A percentile compares a stretch with the other conserved stretches of the same genome.
These are phyloP conservation scores for Tychaedon coryphoeus DNA, from an alignment of 2,113 vertebrate species.

Conservation along the genomic window DNA sequence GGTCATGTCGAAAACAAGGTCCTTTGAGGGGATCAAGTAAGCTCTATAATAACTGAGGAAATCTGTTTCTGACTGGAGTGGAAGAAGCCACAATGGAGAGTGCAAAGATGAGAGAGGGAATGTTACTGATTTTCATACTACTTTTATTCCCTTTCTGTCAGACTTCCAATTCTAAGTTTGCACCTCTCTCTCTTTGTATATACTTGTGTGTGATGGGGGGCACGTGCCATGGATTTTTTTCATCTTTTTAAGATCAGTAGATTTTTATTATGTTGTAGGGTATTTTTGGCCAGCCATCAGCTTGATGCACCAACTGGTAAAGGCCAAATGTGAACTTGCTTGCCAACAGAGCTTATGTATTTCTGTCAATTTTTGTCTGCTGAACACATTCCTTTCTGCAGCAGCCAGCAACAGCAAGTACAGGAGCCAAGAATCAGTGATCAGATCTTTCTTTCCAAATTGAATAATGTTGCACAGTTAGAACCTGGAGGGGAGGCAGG, in stretches of 20 bases:
- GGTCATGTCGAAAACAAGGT: not conserved
- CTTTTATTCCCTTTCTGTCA: not conserved
- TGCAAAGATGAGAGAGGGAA: not conserved
- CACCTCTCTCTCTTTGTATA: not conserved
- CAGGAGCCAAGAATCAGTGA: conserved; percentile 52
- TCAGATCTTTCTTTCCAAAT: conserved; percentile 35
- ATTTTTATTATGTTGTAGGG: not conserved
- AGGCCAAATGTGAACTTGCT: conserved; percentile 33
- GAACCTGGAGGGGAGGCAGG: not conserved
- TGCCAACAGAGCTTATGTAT: conserved; percentile 44
- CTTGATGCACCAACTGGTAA: conserved; percentile 54
- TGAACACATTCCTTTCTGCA: conserved; percentile 46
- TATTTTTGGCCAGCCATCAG: conserved; percentile 46
- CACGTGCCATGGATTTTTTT: not conserved
- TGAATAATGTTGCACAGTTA: conserved; percentile 14
- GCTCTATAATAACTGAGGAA: not conserved
- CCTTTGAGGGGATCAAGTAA: not conserved
- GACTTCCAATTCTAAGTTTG: not conserved
- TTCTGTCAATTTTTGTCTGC: conserved; percentile 54
- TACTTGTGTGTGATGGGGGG: rapidly evolving
- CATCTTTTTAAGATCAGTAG: not conserved
- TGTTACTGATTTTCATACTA: not conserved
- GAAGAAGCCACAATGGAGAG: not conserved
- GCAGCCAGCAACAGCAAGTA: conserved; percentile 23
- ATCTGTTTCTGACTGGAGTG: not conserved